Base-by-base conservation (phyloP, 1,140 invertebrate species). In the Protaetia brevitarsis region DNA sequence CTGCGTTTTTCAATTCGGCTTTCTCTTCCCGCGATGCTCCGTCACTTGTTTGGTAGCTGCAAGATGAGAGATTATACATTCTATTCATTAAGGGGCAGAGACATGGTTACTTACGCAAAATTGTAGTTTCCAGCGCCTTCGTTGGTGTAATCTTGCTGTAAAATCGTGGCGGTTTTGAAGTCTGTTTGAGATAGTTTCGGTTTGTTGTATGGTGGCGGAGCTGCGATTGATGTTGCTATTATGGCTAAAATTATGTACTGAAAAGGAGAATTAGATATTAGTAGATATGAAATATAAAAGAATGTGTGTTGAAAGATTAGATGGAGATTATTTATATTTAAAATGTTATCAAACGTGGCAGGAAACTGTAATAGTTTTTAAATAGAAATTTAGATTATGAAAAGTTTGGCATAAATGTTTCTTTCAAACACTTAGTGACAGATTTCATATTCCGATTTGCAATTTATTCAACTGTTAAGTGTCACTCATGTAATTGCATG, bases 1-100 rank as follows among this genome's bases (percentile, higher is more conserved):
- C 77, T 27, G 84, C 85, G 75, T 89, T 88, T 76, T 88, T 88
- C 69, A 89, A 76, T 72, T 85, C 86, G 2, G 88, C 88, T 69
- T 84, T 80, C 72, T 89, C 88, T 71, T 87, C 83, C 0, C 84
- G 85, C 2, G 77, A 73, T 69, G 88, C 88, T 19, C 88, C 88
- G 73, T 89, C 88, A 30, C 85, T 87, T 58, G 85, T 86, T 74
- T 86, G 84, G 68, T 84, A 86, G 66, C 84, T 85, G 72, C 4
- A 79, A 81, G 6, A 64, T 59, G 21, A n/a, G 30, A 59, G 7
- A 59, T 29, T 13, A 11, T 11, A 19, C n/a, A 13, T 27, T 58
- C 28, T 58, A 26, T 7, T 26, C 21, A 58, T 27, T 58, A 58
- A 61, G 59, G 34, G 37, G 3, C 62, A 62, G 1, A 19, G 13